These are phyloP conservation scores for Donacobius atricapilla DNA, from an alignment of 2,113 vertebrate species.

Conservation along the genomic window DNA sequence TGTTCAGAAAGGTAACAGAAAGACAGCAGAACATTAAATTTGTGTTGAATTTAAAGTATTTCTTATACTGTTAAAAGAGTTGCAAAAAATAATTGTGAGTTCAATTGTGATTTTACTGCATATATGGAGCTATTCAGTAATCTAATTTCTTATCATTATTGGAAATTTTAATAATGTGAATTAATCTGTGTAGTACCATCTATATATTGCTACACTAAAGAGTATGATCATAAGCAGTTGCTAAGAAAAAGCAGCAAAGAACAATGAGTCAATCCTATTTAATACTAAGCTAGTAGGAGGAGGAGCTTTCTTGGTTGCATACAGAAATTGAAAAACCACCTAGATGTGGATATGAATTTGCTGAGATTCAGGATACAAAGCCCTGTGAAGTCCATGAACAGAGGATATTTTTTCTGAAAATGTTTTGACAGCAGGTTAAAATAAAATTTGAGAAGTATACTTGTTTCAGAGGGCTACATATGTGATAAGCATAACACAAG, in stretches of 20 bases:
- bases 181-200: background rate
- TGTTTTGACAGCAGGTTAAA: background rate
- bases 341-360: background rate
- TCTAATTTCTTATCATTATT: background rate
- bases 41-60: background rate
- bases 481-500: background rate
- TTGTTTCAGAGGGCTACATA: background rate
- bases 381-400: background rate
- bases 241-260: background rate
- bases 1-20: background rate
- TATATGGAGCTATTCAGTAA: background rate
- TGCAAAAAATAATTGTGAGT: background rate
- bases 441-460: background rate
- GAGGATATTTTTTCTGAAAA: background rate
- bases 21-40: background rate
- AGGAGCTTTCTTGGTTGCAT: background rate
- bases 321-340: background rate
- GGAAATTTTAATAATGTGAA: background rate
- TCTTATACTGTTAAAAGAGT: background rate
- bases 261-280: background rate
- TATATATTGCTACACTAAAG: background rate
- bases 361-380: background rate
- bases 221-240: background rate
- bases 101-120: background rate
- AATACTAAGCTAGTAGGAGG: background rate